Evolutionary conservation across 2,113 vertebrate genomes (phyloP).

Genomic region (Oplegnathus fasciatus): DNA sequence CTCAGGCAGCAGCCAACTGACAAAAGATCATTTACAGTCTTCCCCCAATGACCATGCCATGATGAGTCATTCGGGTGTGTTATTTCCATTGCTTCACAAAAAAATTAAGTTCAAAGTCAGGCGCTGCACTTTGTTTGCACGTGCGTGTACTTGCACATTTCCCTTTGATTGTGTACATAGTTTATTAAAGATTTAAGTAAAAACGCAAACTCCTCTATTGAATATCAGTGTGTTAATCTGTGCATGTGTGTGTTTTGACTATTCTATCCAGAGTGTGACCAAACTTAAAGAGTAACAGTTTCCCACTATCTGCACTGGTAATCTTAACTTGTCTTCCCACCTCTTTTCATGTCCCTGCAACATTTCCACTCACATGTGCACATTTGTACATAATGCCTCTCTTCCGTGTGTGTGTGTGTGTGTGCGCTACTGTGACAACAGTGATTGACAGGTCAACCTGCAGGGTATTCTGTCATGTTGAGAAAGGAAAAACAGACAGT

Average conservation of each 20-base stretch:
- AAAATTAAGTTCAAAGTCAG: slow-evolving; percentile 18
- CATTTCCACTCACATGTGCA: neutral
- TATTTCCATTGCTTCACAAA: slow-evolving; percentile 4
- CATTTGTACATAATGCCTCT: neutral
- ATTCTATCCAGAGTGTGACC: neutral
- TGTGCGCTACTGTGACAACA: slow-evolving; percentile 11
- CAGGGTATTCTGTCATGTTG: slow-evolving; percentile 44
- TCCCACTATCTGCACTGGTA: neutral
- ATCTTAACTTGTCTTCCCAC: neutral
- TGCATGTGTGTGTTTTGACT: neutral
- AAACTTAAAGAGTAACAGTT: neutral
- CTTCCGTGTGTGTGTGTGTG: neutral
- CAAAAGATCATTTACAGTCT: slow-evolving; percentile 27
- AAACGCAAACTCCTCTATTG: neutral
- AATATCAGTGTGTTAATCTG: neutral
- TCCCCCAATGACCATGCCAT: neutral
- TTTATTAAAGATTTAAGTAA: neutral
- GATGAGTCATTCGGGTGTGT: slow-evolving; percentile 51
- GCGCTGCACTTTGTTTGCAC: neutral
- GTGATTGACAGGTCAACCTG: slow-evolving; percentile 53
- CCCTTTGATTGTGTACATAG: neutral
- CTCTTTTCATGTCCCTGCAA: slow-evolving; percentile 4
- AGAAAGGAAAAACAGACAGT: slow-evolving; percentile 57
- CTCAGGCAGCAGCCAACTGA: slow-evolving; percentile 3
- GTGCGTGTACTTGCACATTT: slow-evolving; percentile 29